Evolutionary conservation across 2,888 invertebrate species (phyloP).

Genomic region (Cordilura impudica): DNA sequence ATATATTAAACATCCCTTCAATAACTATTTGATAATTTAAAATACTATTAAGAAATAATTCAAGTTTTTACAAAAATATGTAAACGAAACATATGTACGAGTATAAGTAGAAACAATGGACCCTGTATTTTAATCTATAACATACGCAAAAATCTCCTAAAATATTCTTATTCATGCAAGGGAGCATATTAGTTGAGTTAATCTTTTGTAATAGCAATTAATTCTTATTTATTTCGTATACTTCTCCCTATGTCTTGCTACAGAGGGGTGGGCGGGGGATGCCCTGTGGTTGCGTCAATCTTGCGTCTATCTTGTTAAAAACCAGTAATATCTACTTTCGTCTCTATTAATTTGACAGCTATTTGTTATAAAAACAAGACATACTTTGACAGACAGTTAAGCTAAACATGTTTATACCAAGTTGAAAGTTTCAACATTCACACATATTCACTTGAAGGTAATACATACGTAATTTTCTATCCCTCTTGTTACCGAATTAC

Average conservation of each 20-base stretch:
- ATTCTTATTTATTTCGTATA: slow-evolving; percentile 16
- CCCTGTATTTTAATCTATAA: neutral
- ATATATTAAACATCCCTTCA: slow-evolving; percentile 23
- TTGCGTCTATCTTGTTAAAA: slow-evolving; percentile 36
- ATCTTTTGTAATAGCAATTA: slow-evolving; percentile 51
- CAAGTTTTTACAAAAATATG: too few relatives aligned
- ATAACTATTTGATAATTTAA: too few relatives aligned
- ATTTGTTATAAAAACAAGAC: slow-evolving; percentile 50
- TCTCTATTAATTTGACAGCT: slow-evolving; percentile 59
- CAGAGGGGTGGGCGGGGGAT: too few relatives aligned
- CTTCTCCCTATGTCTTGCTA: neutral
- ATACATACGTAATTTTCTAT: slow-evolving; percentile 52
- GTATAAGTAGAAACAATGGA: neutral
- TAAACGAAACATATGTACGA: too few relatives aligned
- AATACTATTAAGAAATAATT: too few relatives aligned
- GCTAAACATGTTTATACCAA: slow-evolving; percentile 34
- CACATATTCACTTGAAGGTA: neutral
- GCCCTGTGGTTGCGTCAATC: too few relatives aligned
- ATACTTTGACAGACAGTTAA: slow-evolving; percentile 59
- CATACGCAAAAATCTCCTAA: slow-evolving; percentile 13
- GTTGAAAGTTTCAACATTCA: slow-evolving; percentile 8
- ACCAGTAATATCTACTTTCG: slow-evolving; percentile 22
- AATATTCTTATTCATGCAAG: neutral
- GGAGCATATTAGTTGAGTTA: slow-evolving; percentile 11
- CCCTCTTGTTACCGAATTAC: too few relatives aligned